Conservation (phyloP, 2,113 vertebrate genomes). For the Aptenodytes forsteri region DNA sequence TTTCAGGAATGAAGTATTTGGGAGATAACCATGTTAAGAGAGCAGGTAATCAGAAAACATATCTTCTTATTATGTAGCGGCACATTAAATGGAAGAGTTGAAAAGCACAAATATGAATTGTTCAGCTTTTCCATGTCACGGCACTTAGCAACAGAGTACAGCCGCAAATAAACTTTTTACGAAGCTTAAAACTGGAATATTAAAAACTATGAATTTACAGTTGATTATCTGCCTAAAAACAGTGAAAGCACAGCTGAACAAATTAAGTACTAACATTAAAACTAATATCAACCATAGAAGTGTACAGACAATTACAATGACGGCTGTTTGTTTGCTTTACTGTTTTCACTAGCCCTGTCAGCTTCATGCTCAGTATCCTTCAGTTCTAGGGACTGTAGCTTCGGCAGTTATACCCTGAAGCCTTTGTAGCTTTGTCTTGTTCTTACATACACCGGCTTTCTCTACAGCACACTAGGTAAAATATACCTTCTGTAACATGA, state of each 20-base stretch:
- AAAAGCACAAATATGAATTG: neutral
- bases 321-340: neutral
- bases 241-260: neutral
- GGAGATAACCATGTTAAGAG: neutral
- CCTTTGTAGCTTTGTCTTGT: neutral
- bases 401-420: neutral
- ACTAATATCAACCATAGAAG: neutral
- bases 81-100: neutral
- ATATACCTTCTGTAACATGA: neutral
- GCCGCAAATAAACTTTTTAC: neutral
- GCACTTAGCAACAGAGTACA: neutral
- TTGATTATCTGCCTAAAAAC: neutral
- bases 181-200: neutral
- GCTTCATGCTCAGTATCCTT: neutral
- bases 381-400: neutral
- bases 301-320: neutral
- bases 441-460: neutral
- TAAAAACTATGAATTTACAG: neutral
- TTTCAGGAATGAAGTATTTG: slow-evolving; percentile 5
- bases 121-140: neutral
- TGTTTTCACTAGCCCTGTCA: neutral
- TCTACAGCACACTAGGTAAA: neutral
- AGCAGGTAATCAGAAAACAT: slow-evolving; percentile 16
- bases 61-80: neutral
- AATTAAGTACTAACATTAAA: neutral